Evolutionary conservation across 1,140 invertebrate genomes (phyloP).

Genomic region (Mesaphorura yosii): DNA sequence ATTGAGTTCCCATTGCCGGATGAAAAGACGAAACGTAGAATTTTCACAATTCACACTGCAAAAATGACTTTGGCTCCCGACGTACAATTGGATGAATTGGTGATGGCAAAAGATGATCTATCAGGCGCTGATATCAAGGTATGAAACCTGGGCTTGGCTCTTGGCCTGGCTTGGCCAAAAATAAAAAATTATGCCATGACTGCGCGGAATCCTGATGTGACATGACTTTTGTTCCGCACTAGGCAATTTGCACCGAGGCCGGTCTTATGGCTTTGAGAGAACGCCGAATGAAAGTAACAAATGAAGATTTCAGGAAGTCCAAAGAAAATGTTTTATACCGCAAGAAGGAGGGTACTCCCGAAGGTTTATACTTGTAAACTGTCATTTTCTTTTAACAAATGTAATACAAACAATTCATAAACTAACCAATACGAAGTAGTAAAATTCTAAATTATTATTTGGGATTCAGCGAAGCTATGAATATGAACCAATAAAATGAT

Average conservation of each 20-base stretch:
- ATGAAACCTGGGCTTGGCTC: no score
- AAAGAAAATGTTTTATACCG: constrained; percentile 98
- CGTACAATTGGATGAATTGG: constrained; percentile 94
- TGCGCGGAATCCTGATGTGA: no score
- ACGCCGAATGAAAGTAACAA: constrained; percentile 97
- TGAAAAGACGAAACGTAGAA: constrained; percentile 96
- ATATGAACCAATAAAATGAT: no score
- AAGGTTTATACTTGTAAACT: constrained; percentile 91
- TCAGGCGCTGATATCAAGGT: constrained; percentile 83
- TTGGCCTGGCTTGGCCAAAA: not conserved
- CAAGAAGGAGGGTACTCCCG: constrained; percentile 98
- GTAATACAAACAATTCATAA: not conserved
- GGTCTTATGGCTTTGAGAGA: constrained; percentile 95
- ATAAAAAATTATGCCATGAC: no score
- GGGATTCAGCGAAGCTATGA: no score
- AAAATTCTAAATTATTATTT: no score
- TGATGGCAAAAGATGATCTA: constrained; percentile 98
- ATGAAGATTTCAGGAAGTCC: constrained; percentile 98
- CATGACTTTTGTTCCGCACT: constrained; percentile 34
- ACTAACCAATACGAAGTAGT: not conserved
- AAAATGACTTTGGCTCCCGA: constrained; percentile 95
- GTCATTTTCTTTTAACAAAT: not conserved
- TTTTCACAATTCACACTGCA: constrained; percentile 97
- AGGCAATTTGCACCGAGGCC: constrained; percentile 99
- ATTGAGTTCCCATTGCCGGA: constrained; percentile 99